These are phyloP conservation scores for Drosophila borealis DNA, from an alignment of 2,888 invertebrate species.

Conservation along the genomic window DNA sequence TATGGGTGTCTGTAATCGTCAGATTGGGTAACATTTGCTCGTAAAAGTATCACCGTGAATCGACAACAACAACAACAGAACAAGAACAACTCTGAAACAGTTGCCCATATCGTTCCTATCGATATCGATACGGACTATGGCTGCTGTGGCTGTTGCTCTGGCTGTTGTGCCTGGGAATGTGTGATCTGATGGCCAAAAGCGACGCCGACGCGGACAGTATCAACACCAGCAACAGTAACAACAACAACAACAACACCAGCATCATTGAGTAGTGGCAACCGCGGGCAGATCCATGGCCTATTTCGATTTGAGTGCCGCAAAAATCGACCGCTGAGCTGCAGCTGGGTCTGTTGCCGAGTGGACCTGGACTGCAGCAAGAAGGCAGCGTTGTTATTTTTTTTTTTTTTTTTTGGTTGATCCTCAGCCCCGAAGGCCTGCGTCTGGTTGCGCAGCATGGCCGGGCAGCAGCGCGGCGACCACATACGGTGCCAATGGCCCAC, in stretches of 20 bases:
- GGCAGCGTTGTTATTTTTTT: conserved; percentile 6
- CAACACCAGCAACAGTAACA: conserved; percentile 36
- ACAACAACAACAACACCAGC: conserved; percentile 28
- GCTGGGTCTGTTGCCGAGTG: conserved; percentile 24
- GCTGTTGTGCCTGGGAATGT: conserved; percentile 49
- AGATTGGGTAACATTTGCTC: conserved; percentile 74
- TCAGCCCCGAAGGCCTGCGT: conserved; percentile 22
- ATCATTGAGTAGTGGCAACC: conserved; percentile 44
- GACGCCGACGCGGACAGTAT: conserved; percentile 54
- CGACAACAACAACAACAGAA: conserved; percentile 15
- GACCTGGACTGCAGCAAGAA: conserved; percentile 17
- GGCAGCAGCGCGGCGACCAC: conserved; percentile 35
- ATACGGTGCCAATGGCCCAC: conserved; percentile 49
- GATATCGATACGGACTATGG: conserved; percentile 41
- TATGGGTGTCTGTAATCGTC: conserved; percentile 72
- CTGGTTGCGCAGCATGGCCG: conserved; percentile 25
- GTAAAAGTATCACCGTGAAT: conserved; percentile 66
- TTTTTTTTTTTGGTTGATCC: neutral
- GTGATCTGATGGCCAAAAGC: conserved; percentile 65
- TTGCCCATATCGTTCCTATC: conserved; percentile 37
- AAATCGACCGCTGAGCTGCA: conserved; percentile 52
- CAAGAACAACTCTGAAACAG: conserved; percentile 16
- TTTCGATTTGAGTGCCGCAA: conserved; percentile 56
- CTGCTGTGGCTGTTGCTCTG: conserved; percentile 25
- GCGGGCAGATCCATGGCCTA: conserved; percentile 62